A percentile compares a stretch with the other conserved stretches of the same genome.
These are phyloP conservation scores for Caracal caracal DNA, from an alignment of 2,113 vertebrate genomes.

Conservation along the genomic window DNA sequence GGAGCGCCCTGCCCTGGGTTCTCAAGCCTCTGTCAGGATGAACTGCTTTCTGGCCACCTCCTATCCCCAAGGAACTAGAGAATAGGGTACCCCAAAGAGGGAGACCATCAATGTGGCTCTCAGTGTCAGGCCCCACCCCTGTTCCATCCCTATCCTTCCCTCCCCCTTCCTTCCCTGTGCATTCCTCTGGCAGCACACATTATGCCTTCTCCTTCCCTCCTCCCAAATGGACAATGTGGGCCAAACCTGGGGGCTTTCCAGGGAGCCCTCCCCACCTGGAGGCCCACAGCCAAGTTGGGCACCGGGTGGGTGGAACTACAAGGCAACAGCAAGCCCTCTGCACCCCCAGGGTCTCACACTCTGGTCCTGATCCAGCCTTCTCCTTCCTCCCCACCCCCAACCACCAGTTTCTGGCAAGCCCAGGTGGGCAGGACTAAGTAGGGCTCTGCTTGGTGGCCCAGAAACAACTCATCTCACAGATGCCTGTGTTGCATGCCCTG, in stretches of 20 bases:
- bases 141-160: not conserved
- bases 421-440: not conserved
- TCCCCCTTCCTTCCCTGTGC: not conserved
- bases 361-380: not conserved
- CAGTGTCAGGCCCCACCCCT: not conserved
- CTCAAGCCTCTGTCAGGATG: not conserved
- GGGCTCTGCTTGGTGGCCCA: not conserved
- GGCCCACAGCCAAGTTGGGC: not conserved
- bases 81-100: not conserved
- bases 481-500: not conserved
- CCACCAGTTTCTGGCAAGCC: not conserved
- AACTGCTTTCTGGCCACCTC: not conserved
- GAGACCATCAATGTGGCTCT: not conserved
- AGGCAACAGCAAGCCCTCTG: not conserved
- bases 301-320: not conserved
- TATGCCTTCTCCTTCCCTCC: no score
- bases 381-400: not conserved
- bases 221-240: not conserved
- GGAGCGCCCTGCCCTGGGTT: not conserved
- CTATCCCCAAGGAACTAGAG: not conserved
- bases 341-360: not conserved
- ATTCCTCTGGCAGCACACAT: not conserved
- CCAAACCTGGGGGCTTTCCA: not conserved
- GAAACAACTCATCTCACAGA: not conserved
- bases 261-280: not conserved